Conservation (phyloP, 2,797 vertebrate genomes). For the Enteromius fasciolatus region DNA sequence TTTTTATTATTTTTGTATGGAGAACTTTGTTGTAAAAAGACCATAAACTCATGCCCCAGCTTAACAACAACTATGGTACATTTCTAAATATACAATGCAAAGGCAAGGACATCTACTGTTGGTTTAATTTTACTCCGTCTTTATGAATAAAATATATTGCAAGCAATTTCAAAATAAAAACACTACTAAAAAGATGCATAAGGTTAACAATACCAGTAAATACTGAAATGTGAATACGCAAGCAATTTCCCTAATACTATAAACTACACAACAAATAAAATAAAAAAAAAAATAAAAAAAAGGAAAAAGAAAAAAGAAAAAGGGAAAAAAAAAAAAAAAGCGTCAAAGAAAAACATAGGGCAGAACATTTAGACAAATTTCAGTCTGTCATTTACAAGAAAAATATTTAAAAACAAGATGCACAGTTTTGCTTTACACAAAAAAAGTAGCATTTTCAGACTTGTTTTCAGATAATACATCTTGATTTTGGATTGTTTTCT, state of each 20-base stretch:
- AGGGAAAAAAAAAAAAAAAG: slow-evolving; percentile 20
- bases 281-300: background rate
- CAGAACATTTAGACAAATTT: slow-evolving; percentile 28
- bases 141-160: slow-evolving; percentile 74
- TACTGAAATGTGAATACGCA: slow-evolving; percentile 21
- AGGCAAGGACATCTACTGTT: slow-evolving; percentile 69
- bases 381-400: slow-evolving; percentile 10
- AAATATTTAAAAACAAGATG: slow-evolving; percentile 32
- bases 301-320: no score
- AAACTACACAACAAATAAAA: background rate
- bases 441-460: slow-evolving; percentile 34
- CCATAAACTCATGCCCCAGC: slow-evolving; percentile 60
- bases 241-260: slow-evolving; percentile 14
- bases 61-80: slow-evolving; percentile 58
- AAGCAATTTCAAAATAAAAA: slow-evolving; percentile 32
- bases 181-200: slow-evolving; percentile 48
- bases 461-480: slow-evolving; percentile 38
- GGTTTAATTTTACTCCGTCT: slow-evolving; percentile 57
- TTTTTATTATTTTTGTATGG: slow-evolving; percentile 68
- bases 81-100: slow-evolving; percentile 66
- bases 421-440: slow-evolving; percentile 37
- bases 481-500: slow-evolving; percentile 22
- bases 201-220: slow-evolving; percentile 62
- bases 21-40: slow-evolving; percentile 63
- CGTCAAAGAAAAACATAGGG: slow-evolving; percentile 63